Conservation (phyloP, 1,140 invertebrate species). For the Pogonus chalceus region DNA sequence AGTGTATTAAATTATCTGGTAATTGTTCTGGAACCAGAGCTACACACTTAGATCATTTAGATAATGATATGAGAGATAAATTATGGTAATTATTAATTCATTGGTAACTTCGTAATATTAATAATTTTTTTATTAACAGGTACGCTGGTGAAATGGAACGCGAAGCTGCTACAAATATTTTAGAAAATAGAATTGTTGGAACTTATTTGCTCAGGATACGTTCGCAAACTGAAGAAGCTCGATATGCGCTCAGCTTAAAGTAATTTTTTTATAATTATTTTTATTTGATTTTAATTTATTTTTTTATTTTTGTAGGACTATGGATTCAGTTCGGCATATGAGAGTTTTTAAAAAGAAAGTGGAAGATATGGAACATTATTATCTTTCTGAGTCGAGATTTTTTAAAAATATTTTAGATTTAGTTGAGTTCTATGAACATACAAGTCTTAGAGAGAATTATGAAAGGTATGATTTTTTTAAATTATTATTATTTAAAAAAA, state of each 20-base stretch:
- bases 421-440: constrained; percentile 76
- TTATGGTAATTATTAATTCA: background rate
- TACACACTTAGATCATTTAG: constrained; percentile 17
- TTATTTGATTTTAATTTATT: background rate
- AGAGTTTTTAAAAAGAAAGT: constrained; percentile 59
- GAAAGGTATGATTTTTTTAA: constrained; percentile 41
- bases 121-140: constrained; percentile 30
- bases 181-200: constrained; percentile 68
- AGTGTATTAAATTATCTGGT: constrained; percentile 63
- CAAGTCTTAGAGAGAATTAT: constrained; percentile 78
- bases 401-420: constrained; percentile 78
- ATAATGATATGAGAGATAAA: background rate
- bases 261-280: constrained; percentile 37
- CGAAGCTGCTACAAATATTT: constrained; percentile 59
- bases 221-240: constrained; percentile 55
- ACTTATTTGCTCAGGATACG: constrained; percentile 76
- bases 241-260: constrained; percentile 80
- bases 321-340: constrained; percentile 79
- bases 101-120: too few species aligned
- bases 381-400: constrained; percentile 74
- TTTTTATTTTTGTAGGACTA: constrained; percentile 42
- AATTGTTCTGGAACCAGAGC: constrained; percentile 51
- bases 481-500: constrained; percentile 17
- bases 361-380: constrained; percentile 52
- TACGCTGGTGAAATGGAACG: constrained; percentile 78